Evolutionary conservation across 2,888 invertebrate species (phyloP).

Genomic region (Andricus curvator): DNA sequence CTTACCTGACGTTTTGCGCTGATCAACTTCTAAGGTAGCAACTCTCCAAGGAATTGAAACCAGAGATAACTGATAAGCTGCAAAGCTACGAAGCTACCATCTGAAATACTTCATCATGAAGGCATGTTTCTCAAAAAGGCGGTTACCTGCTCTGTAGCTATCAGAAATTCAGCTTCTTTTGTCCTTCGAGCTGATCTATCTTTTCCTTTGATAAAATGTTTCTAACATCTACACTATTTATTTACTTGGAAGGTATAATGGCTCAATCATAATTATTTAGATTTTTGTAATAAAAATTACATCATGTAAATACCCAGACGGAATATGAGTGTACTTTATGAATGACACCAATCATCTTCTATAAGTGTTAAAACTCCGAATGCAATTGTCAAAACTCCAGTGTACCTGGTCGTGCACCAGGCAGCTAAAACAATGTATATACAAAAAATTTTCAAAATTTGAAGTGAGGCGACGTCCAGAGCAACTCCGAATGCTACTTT

Average conservation of each 20-base stretch:
- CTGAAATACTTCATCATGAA: not conserved
- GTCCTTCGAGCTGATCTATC: not conserved
- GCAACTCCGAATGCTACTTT: too few relatives aligned
- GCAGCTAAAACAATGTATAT: too few relatives aligned
- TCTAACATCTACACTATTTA: not conserved
- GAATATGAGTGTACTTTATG: too few relatives aligned
- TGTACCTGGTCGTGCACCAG: too few relatives aligned
- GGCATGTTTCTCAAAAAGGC: not conserved
- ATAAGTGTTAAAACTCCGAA: too few relatives aligned
- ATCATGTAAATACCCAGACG: not conserved
- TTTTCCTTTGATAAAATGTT: not conserved
- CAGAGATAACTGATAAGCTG: not conserved
- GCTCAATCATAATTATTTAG: not conserved
- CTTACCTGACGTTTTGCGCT: not conserved
- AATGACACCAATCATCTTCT: too few relatives aligned
- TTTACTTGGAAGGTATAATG: not conserved
- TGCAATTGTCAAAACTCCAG: too few relatives aligned
- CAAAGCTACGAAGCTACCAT: not conserved
- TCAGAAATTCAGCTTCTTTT: not conserved
- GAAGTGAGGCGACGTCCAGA: too few relatives aligned
- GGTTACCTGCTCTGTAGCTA: too few relatives aligned
- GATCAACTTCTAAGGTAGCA: not conserved
- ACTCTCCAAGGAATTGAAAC: not conserved
- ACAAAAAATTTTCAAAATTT: too few relatives aligned
- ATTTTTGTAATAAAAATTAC: not conserved